Conservation (phyloP, 1,140 invertebrate genomes). For the Parapsyche elsis region DNA sequence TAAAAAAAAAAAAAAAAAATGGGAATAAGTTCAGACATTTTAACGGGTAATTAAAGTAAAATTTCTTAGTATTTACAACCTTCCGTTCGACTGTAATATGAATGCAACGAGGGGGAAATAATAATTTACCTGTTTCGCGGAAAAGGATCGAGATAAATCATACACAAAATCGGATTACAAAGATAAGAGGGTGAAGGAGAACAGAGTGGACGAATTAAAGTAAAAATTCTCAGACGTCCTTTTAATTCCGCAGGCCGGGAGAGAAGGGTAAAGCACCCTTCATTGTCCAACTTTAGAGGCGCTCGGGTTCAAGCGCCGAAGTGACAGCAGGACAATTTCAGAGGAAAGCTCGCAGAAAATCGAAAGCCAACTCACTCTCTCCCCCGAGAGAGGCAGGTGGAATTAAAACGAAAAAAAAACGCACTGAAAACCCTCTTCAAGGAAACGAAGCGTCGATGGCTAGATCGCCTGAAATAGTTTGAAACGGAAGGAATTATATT, state of each 20-base stretch:
- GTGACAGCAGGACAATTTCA: constrained; percentile 25
- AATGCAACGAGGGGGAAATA: neutral
- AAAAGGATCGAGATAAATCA: neutral
- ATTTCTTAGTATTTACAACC: neutral
- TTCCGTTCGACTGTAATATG: neutral
- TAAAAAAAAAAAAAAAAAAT: too few species aligned
- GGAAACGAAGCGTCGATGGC: neutral
- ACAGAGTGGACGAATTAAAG: neutral
- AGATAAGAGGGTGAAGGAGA: neutral
- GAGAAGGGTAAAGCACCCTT: constrained; percentile 25
- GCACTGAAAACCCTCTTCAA: neutral
- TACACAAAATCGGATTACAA: constrained; percentile 21
- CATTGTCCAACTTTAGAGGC: constrained; percentile 14
- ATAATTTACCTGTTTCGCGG: neutral
- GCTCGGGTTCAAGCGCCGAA: constrained; percentile 17
- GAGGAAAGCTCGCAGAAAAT: constrained; percentile 12
- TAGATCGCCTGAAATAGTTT: neutral
- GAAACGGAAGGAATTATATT: too few species aligned
- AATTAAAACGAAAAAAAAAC: neutral
- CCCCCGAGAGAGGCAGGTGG: neutral
- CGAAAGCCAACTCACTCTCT: constrained; percentile 8
- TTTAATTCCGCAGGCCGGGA: constrained; percentile 12
- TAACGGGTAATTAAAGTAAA: neutral
- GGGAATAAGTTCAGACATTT: too few species aligned
- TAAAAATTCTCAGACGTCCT: neutral